These are phyloP conservation scores for Oligia latruncula DNA, from an alignment of 2,888 invertebrate genomes.

Conservation along the genomic window DNA sequence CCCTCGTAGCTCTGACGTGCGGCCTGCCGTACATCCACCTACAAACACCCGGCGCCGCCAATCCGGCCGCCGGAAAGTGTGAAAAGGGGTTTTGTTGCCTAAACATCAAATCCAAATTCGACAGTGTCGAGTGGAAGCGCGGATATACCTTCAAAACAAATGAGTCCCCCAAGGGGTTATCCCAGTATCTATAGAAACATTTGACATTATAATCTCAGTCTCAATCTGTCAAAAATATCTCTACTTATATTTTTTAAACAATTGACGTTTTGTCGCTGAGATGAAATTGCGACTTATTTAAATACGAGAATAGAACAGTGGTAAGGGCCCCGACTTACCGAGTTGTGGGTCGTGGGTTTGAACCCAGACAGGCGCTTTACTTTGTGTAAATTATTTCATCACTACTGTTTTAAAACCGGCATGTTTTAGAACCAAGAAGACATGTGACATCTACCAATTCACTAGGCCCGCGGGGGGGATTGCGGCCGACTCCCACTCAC, in stretches of 20 bases:
- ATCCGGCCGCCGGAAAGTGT: conserved; percentile 15
- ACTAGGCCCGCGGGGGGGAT: too few relatives aligned
- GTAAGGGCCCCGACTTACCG: too few relatives aligned
- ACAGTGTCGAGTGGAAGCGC: not conserved
- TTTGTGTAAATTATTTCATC: too few relatives aligned
- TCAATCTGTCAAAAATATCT: not conserved
- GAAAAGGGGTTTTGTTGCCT: conserved; percentile 7
- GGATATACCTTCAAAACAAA: not conserved
- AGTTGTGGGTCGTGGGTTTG: too few relatives aligned
- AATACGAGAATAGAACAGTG: not conserved
- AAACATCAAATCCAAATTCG: conserved; percentile 2
- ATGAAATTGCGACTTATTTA: not conserved
- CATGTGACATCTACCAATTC: too few relatives aligned
- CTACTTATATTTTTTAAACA: not conserved
- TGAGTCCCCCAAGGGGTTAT: too few relatives aligned
- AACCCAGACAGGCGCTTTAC: too few relatives aligned
- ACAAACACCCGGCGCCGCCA: not conserved
- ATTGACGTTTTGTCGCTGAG: not conserved
- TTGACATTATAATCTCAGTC: not conserved
- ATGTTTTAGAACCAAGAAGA: too few relatives aligned
- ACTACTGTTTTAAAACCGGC: too few relatives aligned
- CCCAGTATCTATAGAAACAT: not conserved
- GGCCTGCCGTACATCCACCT: not conserved
- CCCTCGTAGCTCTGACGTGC: not conserved
- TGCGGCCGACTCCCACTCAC: too few relatives aligned